phyloP scores from a whole-genome alignment of 2,797 vertebrate genomes.

The Notolabrus celidotus region DNA sequence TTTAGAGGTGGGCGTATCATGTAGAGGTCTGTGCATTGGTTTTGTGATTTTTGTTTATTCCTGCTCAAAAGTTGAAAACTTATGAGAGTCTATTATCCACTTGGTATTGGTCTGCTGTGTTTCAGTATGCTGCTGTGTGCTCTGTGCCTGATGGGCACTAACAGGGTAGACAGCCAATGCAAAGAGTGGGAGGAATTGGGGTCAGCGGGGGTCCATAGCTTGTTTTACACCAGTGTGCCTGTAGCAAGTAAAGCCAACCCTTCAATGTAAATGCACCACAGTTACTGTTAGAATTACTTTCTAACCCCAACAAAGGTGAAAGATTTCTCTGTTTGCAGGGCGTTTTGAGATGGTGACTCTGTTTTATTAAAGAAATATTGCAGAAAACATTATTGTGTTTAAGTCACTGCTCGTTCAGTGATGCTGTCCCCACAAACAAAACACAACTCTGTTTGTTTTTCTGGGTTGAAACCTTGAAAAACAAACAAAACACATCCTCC shows the following conservation, averaged over 20 bases:
- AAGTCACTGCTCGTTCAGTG: neutral
- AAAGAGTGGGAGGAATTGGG: constrained; percentile 9
- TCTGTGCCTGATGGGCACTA: constrained; percentile 3
- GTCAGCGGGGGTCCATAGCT: neutral
- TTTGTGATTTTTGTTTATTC: neutral
- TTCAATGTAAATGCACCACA: constrained; percentile 4
- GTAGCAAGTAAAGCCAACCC: neutral
- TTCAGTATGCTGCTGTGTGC: constrained; percentile 4
- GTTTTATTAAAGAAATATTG: too few relatives aligned
- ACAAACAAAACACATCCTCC: too few relatives aligned
- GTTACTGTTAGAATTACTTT: neutral
- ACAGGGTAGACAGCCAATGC: constrained; percentile 4
- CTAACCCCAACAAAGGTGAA: neutral
- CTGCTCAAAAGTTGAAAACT: neutral
- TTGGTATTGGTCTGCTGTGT: neutral
- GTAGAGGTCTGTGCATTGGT: neutral
- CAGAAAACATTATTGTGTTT: neutral
- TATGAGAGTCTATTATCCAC: neutral
- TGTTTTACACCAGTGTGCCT: neutral
- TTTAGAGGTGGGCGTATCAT: neutral
- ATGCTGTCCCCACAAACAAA: neutral
- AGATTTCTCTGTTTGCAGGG: neutral
- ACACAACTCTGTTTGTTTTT: neutral
- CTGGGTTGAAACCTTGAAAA: too few relatives aligned
- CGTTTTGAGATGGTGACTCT: neutral